A percentile compares a stretch with the other conserved stretches of the same genome.
phyloP scores from a whole-genome alignment of 2,797 vertebrate genomes.

The Hipposideros larvatus region DNA sequence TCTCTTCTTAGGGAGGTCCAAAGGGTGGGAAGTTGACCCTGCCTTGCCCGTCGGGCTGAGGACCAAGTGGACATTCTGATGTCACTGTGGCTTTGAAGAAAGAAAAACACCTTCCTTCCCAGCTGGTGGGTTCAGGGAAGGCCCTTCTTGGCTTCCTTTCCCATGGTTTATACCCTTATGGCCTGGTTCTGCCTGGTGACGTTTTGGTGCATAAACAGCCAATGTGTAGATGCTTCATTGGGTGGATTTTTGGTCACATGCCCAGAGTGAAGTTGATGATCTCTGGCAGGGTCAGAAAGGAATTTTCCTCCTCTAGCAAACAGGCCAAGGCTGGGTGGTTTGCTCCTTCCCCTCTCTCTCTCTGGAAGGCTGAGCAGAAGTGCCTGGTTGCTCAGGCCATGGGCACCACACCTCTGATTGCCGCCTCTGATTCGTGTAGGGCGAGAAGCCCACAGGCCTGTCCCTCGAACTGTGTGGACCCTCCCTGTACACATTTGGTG shows the following conservation, averaged over 20 bases:
- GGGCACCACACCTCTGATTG: slow-evolving; percentile 1
- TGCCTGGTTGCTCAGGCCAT: slow-evolving; percentile 37
- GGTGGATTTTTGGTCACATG: slow-evolving; percentile 68
- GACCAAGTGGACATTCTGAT: neutral
- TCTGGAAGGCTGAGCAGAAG: slow-evolving; percentile 59
- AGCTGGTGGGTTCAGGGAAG: neutral
- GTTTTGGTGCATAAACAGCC: slow-evolving; percentile 18
- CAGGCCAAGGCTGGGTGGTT: slow-evolving; percentile 71
- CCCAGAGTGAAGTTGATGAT: slow-evolving; percentile 69
- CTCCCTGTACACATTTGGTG: neutral
- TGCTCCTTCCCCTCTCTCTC: slow-evolving; percentile 48
- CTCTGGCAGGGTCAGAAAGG: slow-evolving; percentile 67
- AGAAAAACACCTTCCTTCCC: neutral
- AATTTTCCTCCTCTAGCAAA: slow-evolving; percentile 78
- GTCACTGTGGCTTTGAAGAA: neutral
- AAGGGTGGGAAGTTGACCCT: neutral
- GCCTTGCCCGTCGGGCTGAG: neutral
- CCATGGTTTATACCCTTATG: neutral
- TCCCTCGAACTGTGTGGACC: slow-evolving; percentile 3
- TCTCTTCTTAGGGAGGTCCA: neutral
- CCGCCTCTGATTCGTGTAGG: neutral
- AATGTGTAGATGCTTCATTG: slow-evolving; percentile 58
- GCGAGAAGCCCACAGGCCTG: neutral
- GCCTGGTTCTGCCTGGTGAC: neutral
- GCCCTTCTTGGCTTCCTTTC: too few relatives aligned